Conservation (phyloP, 2,888 invertebrate genomes). For the Diadegma fenestrale region DNA sequence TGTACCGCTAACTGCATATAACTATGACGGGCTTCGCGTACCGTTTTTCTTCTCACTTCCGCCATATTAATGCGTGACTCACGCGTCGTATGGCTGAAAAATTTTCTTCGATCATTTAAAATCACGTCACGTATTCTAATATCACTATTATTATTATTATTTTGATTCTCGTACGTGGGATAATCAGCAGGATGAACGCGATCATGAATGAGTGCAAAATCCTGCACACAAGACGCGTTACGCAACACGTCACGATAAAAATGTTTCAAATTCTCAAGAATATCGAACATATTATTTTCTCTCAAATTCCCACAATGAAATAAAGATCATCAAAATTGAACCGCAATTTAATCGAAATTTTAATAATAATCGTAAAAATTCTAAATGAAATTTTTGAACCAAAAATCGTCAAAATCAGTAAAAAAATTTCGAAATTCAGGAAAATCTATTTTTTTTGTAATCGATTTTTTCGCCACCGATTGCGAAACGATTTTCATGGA, state of each 20-base stretch:
- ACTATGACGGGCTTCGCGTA: slow-evolving; percentile 20
- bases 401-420: too few species aligned
- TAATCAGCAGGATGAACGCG: slow-evolving; percentile 13
- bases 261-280: not conserved
- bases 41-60: slow-evolving; percentile 61
- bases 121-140: slow-evolving; percentile 42
- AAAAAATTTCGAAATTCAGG: too few species aligned
- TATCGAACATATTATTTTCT: not conserved
- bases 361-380: too few species aligned
- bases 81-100: slow-evolving; percentile 42
- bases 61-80: slow-evolving; percentile 52
- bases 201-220: slow-evolving; percentile 2
- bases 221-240: not conserved
- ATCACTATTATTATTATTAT: not conserved
- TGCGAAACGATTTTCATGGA: too few species aligned
- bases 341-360: too few species aligned
- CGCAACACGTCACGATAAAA: not conserved
- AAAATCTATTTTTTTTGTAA: too few species aligned
- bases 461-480: too few species aligned
- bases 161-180: slow-evolving; percentile 17
- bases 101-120: slow-evolving; percentile 11
- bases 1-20: slow-evolving; percentile 54
- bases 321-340: too few species aligned
- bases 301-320: too few species aligned
- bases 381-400: too few species aligned